Percentiles rank a stretch among this genome's conserved stretches.
phyloP scores from a whole-genome alignment of 2,888 invertebrate genomes.

The Geophilus truncorum region DNA sequence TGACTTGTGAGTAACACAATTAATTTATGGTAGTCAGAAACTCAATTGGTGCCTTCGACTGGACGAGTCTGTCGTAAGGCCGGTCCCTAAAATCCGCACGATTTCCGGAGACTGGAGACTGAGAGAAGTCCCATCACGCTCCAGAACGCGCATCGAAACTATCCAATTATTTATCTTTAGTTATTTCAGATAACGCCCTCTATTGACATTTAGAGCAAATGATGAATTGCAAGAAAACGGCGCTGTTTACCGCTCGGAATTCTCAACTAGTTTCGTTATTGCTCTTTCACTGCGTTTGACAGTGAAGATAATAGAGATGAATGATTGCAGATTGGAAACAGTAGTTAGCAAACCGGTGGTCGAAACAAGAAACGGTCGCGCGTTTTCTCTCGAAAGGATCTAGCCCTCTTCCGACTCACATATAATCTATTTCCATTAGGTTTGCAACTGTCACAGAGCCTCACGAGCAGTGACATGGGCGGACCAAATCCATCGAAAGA shows the following conservation, averaged over 20 bases:
- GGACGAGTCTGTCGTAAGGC: too few species aligned
- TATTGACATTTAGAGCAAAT: not conserved
- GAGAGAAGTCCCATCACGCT: too few species aligned
- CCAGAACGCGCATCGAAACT: too few species aligned
- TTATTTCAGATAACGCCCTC: too few species aligned
- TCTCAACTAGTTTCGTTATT: not conserved
- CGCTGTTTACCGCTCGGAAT: not conserved
- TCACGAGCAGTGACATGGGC: slow-evolving; percentile 5
- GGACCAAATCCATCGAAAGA: not conserved
- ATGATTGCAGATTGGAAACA: slow-evolving; percentile 19
- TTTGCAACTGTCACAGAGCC: slow-evolving; percentile 18
- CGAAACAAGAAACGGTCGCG: not conserved
- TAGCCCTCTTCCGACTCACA: not conserved
- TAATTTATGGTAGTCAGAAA: too few species aligned
- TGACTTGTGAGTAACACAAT: too few species aligned
- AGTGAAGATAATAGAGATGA: slow-evolving; percentile 21
- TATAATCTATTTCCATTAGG: slow-evolving; percentile 25
- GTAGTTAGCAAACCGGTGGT: not conserved
- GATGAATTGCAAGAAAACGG: not conserved
- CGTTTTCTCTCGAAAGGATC: not conserved
- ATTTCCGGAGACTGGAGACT: too few species aligned
- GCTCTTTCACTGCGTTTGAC: not conserved
- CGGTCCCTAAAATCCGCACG: too few species aligned
- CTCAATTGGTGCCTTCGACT: too few species aligned
- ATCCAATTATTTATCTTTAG: too few species aligned